Evolutionary conservation across 1,140 invertebrate genomes (phyloP), one percentile per base, ranked within the genome.

Genomic region (Drosophila elegans): DNA sequence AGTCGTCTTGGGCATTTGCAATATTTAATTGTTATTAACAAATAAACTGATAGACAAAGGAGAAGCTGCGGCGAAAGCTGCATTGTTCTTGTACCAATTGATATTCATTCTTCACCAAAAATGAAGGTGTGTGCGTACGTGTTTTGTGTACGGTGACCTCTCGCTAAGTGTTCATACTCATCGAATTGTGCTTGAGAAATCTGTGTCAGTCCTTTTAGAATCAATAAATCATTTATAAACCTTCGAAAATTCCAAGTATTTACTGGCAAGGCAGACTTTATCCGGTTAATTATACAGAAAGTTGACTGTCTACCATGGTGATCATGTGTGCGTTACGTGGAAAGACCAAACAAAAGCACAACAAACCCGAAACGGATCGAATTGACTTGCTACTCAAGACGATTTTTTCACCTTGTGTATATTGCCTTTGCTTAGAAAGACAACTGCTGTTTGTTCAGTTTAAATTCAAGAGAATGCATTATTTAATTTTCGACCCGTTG

Each of bases 101-200:
- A 77, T 74, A 78, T 86, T 85, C 57, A 44, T 48, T 67, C 36
- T 63, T 55, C 60, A 45, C 32, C 11, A 62, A 59, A 80, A 67
- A 88, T 88, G 84, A 89, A 82, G 57, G 82, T 85, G 45, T 73
- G 45, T 56, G 57, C 48, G 51, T 52, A 7, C 59, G 41, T 55
- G 38, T 71, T 39, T 29, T 9, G 6, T 46, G 62, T 56, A 42
- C 48, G 41, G 74, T 63, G 51, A 49, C 29, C 38, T 64, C 32
- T 41, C 38, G 49, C 48, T 46, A n/a, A 44, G 13, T 61, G 59
- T 48, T 73, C 44, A 29, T 38, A 52, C 63, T 67, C 59, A 68
- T 67, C 54, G 7, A 38, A 34, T 48, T 42, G 38, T 46, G 41
- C 42, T 48, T 5, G 16, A 66, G n/a, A 41, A 60, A 71, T 49